Evolutionary conservation across 2,888 invertebrate species (phyloP).

Genomic region (Ornithoptera priamus): DNA sequence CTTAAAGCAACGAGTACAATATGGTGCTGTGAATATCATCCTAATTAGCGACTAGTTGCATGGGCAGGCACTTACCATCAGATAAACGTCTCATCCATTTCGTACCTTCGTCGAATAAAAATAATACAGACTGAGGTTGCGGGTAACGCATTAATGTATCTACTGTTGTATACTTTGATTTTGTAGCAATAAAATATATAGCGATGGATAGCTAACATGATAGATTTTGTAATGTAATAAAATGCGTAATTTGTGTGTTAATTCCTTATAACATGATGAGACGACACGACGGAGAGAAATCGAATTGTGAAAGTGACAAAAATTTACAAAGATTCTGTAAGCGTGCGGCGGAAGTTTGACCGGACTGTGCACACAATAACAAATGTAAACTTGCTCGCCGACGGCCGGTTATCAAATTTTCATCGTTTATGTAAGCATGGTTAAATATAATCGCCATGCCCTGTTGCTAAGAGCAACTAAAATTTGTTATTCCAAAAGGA

Average conservation of each 20-base stretch:
- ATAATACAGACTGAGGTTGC: too few species aligned
- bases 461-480: neutral
- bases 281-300: constrained; percentile 51
- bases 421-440: neutral
- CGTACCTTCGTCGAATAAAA: too few species aligned
- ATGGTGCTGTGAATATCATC: too few species aligned
- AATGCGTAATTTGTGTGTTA: constrained; percentile 5
- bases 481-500: neutral
- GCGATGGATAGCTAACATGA: neutral
- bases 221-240: neutral
- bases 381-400: constrained; percentile 15
- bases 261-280: constrained; percentile 13
- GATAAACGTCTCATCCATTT: too few species aligned
- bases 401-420: constrained; percentile 3
- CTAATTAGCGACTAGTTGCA: too few species aligned
- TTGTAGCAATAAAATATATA: neutral
- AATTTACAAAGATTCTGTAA: constrained; percentile 49
- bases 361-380: constrained; percentile 16
- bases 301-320: constrained; percentile 66
- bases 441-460: neutral
- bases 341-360: constrained; percentile 32
- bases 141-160: too few species aligned
- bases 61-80: too few species aligned
- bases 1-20: too few species aligned
- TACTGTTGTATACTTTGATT: neutral